A percentile compares a stretch with the other conserved stretches of the same genome.
phyloP scores from a whole-genome alignment of 2,888 invertebrate species.

The Perizoma affinitatum region DNA sequence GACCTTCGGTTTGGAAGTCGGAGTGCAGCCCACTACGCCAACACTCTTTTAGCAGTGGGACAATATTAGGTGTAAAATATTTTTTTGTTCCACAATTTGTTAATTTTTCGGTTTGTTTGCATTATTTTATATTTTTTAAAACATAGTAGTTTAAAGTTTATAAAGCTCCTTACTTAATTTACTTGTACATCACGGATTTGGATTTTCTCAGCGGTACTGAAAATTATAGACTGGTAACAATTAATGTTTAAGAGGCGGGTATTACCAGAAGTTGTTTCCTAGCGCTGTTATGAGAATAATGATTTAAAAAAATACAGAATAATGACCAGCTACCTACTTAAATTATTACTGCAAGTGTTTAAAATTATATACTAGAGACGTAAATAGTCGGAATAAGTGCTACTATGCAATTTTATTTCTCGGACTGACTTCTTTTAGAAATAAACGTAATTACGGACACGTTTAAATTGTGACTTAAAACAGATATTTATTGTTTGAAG shows the following conservation, averaged over 20 bases:
- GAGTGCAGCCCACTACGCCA: too few relatives aligned
- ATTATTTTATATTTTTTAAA: too few relatives aligned
- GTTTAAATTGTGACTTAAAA: constrained; percentile 16
- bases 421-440: constrained; percentile 20
- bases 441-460: constrained; percentile 23
- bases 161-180: too few relatives aligned
- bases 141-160: too few relatives aligned
- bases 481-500: constrained; percentile 9
- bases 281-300: constrained; percentile 15
- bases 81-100: too few relatives aligned
- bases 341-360: constrained; percentile 39
- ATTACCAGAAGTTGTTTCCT: constrained; percentile 20
- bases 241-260: constrained; percentile 1
- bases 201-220: not conserved
- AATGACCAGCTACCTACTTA: constrained; percentile 42
- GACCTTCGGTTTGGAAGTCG: too few relatives aligned
- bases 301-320: constrained; percentile 35
- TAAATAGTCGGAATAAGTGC: constrained; percentile 45
- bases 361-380: constrained; percentile 47
- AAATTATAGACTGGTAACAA: constrained; percentile 4
- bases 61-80: too few relatives aligned
- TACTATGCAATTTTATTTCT: constrained; percentile 31
- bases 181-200: too few relatives aligned
- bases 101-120: too few relatives aligned
- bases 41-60: too few relatives aligned